Percentiles rank a stretch among this genome's conserved stretches.
Evolutionary conservation across 2,888 invertebrate genomes (phyloP).

Genomic region (Amphipoea lucens): DNA sequence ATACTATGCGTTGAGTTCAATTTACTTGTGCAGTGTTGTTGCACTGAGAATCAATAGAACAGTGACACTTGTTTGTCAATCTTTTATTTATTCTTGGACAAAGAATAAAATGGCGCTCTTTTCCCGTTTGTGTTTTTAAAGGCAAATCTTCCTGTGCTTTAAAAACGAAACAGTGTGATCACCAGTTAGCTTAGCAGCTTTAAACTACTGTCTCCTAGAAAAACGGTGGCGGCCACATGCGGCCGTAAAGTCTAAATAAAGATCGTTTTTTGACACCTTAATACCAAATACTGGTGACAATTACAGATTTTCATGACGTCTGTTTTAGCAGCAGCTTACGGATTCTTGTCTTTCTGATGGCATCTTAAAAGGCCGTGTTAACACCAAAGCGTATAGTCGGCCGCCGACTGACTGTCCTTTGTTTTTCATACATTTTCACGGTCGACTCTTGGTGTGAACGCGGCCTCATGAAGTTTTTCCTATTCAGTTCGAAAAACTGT

Average conservation of each 20-base stretch:
- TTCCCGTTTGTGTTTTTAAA: not conserved
- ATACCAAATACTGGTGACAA: no score
- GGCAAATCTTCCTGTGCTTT: not conserved
- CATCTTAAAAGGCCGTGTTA: not conserved
- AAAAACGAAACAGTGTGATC: not conserved
- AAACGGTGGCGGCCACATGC: no score
- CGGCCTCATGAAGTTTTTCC: not conserved
- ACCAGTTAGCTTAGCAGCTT: not conserved
- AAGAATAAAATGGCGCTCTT: not conserved
- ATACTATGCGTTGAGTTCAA: constrained; percentile 22
- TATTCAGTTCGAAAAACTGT: not conserved
- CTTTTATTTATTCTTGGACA: not conserved
- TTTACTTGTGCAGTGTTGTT: constrained; percentile 22
- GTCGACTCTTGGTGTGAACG: not conserved
- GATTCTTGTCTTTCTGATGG: not conserved
- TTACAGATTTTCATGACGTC: no score
- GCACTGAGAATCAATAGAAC: constrained; percentile 2
- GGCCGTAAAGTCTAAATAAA: no score
- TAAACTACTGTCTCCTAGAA: no score
- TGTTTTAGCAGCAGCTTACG: not conserved
- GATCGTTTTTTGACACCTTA: no score
- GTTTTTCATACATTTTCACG: not conserved
- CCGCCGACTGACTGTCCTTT: not conserved
- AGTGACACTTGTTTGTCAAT: constrained; percentile 12
- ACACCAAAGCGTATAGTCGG: not conserved